phyloP scores from a whole-genome alignment of 1,140 invertebrate species.

The Dysdera silvatica region DNA sequence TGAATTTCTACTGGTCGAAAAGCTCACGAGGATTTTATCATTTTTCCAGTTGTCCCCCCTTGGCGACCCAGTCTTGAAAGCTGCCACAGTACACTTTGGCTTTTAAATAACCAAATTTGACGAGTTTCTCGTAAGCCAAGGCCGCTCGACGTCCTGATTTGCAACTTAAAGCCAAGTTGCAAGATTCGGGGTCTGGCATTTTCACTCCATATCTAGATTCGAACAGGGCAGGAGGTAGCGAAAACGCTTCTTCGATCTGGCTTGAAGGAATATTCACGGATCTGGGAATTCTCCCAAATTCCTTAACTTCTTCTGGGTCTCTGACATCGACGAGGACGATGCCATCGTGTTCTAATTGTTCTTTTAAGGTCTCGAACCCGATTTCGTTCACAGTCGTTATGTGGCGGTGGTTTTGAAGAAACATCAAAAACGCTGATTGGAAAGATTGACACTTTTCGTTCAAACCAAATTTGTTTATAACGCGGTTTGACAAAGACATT shows the following conservation, averaged over 20 bases:
- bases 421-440: too few relatives aligned
- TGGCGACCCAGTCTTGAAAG: constrained; percentile 23
- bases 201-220: constrained; percentile 6
- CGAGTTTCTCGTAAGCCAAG: constrained; percentile 6
- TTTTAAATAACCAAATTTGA: constrained; percentile 4
- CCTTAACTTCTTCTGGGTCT: constrained; percentile 31
- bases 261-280: constrained; percentile 34
- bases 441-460: too few relatives aligned
- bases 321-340: constrained; percentile 34
- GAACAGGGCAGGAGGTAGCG: constrained; percentile 12
- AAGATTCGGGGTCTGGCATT: constrained; percentile 6
- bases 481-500: too few relatives aligned
- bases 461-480: too few relatives aligned
- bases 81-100: constrained; percentile 14
- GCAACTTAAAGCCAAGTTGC: constrained; percentile 15
- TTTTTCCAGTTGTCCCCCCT: constrained; percentile 19
- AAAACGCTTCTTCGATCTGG: constrained; percentile 23
- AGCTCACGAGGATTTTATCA: too few relatives aligned
- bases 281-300: constrained; percentile 31
- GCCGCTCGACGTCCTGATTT: constrained; percentile 23
- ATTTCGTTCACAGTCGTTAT: constrained; percentile 3
- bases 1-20: too few relatives aligned
- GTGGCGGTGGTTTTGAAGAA: too few relatives aligned
- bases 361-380: constrained; percentile 20
- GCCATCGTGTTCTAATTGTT: constrained; percentile 1